Evolutionary conservation across 2,888 invertebrate genomes (phyloP).

Genomic region (Vanessa cardui): DNA sequence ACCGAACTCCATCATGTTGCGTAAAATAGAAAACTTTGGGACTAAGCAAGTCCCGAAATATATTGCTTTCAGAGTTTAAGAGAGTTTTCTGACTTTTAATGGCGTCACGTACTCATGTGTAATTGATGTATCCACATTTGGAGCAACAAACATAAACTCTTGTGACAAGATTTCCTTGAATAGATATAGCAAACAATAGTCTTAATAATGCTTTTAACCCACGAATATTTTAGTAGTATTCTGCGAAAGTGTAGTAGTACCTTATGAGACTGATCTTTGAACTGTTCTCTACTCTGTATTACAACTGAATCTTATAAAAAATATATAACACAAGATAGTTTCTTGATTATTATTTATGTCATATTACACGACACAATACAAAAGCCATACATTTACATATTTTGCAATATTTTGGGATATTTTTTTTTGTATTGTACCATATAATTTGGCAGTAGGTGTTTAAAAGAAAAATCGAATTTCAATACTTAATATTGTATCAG

Average conservation of each 20-base stretch:
- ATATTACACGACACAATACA: no score
- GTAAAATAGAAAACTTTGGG: constrained; percentile 34
- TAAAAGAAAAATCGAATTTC: no score
- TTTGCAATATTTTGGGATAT: no score
- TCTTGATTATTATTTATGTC: no score
- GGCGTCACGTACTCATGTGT: constrained; percentile 33
- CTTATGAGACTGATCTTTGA: no score
- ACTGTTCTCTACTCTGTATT: background rate
- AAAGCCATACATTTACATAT: no score
- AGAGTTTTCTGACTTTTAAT: constrained; percentile 38
- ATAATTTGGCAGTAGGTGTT: no score
- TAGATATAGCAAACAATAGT: background rate
- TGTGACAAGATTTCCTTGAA: constrained; percentile 14
- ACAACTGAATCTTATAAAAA: background rate
- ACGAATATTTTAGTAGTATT: background rate
- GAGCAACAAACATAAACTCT: constrained; percentile 15
- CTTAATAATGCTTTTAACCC: background rate
- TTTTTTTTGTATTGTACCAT: no score
- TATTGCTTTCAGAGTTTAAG: constrained; percentile 33
- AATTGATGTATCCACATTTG: constrained; percentile 35
- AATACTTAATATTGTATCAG: no score
- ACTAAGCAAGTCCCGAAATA: constrained; percentile 33
- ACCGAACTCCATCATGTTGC: constrained; percentile 27
- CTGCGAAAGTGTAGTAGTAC: no score
- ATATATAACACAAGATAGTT: no score